Evolutionary conservation across 2,888 invertebrate genomes (phyloP).

Genomic region (Lepidocyrtoides sp.): DNA sequence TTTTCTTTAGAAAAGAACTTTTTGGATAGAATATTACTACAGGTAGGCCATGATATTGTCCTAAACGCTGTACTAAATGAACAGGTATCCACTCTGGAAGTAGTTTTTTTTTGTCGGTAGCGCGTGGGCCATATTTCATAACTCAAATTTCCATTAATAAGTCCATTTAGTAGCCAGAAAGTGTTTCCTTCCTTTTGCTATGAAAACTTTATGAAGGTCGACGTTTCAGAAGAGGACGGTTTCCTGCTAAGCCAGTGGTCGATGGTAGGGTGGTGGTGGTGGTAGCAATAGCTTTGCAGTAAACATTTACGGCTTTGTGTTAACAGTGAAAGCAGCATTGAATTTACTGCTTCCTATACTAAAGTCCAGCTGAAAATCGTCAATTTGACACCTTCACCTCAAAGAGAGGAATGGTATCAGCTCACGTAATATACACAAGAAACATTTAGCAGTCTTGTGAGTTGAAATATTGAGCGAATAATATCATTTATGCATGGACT

Average conservation of each 20-base stretch:
- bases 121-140: constrained; percentile 71
- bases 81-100: background rate
- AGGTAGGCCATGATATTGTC: background rate
- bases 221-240: background rate
- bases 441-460: constrained; percentile 29
- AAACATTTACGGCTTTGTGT: background rate
- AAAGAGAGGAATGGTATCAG: background rate
- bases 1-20: background rate
- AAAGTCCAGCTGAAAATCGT: constrained; percentile 22
- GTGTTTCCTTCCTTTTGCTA: constrained; percentile 72
- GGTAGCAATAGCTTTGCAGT: background rate
- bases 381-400: constrained; percentile 34
- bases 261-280: no score
- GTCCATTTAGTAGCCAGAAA: constrained; percentile 71
- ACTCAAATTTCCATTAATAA: constrained; percentile 81
- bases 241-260: background rate
- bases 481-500: background rate
- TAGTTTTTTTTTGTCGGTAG: background rate
- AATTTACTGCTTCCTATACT: background rate
- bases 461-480: constrained; percentile 48
- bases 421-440: constrained; percentile 21
- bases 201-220: constrained; percentile 64
- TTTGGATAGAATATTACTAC: background rate
- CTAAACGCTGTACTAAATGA: background rate
- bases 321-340: background rate